Base-by-base conservation (phyloP, 1,140 invertebrate species). In the Lasioglossum albipes region DNA sequence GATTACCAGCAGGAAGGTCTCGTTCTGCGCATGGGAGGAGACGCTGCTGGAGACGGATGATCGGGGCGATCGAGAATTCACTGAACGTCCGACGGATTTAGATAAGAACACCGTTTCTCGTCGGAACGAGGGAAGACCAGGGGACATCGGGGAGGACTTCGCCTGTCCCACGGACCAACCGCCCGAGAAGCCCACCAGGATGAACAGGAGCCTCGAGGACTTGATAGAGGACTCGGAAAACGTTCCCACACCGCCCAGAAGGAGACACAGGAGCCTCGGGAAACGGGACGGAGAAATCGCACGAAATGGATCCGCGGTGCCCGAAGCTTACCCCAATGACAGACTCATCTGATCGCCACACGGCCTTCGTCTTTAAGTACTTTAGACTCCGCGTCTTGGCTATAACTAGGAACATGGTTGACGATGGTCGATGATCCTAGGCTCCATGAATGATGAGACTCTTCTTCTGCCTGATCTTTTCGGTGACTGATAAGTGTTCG, bases 181-280 rank as follows among this genome's bases (percentile, higher is more conserved):
- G 5, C 91, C 91, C 13, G 91, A 91, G 76, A 92, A 92, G 59
- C 91, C 92, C 0, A 89, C 81, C 36, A 89, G 91, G 36, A 69
- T 88, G 71, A 87, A 88, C 52, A 85, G 84, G 9, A 89, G 72
- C 70, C 57, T 88, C 18, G 87, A 89, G 7, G 87, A 91, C 18
- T 71, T 81, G 0, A 7, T 66, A 3, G 75, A 72, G 52, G 62
- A 83, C 78, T 49, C 75, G 10, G 36, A 71, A 10, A 81, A 85
- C 41, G 86, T 87, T 18, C 92, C 93, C 18, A 93, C 91, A 0
- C 92, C 93, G 7, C 92, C 91, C 16, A 77, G 87, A 42, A 84
- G 92, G 59, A 91, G 82, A 27, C 88, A 92, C 71, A 87, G 89
- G 52, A 91, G 85, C 13, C 83, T 85, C 9, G 86, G 83, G 2